Evolutionary conservation across 92 coral and sea anemone genomes (phyloP), one percentile per base, ranked within the genome.

Genomic region (Paragorgia papillata): DNA sequence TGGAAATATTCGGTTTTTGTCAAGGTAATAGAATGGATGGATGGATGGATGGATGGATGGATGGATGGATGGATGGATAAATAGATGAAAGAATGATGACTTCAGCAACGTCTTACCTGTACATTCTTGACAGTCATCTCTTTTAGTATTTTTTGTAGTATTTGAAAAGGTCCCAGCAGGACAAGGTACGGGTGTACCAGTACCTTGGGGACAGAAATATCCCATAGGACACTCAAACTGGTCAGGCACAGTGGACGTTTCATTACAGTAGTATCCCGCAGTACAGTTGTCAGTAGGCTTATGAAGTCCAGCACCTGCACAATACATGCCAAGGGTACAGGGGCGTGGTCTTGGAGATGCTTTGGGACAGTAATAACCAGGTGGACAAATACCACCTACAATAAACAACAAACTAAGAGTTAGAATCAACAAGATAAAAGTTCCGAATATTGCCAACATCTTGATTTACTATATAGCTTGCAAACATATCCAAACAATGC

Each of bases 371-470:
- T 79, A 94, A 55, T 85, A 85, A 14, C 98, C 98, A 33, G 92
- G 88, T 53, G 98, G 97, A 28, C 98, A 94, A 57, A 94, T 88
- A 66, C 92, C 98, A 74, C 98, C 98, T 94, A 37, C 18, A 70
- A 58, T 12, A 18, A 28, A 74, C 33, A 55, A 26, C 9, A 56
- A 9, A 55, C 1, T 31, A 9, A 63, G 62, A 56, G 9, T 9
- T 22, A 22, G 30, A 3, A 17, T 51, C 4, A 3, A n/a, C n/a
- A n/a, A n/a, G n/a, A n/a, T n/a, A n/a, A n/a, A n/a, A n/a, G n/a
- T n/a, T n/a, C n/a, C n/a, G n/a, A n/a, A n/a, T n/a, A n/a, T n/a
- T n/a, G n/a, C n/a, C n/a, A n/a, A n/a, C n/a, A n/a, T n/a, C n/a
- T n/a, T n/a, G n/a, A n/a, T n/a, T n/a, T n/a, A n/a, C n/a, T n/a